phyloP scores from a whole-genome alignment of 2,797 vertebrate species.

The Aplochiton taeniatus region DNA sequence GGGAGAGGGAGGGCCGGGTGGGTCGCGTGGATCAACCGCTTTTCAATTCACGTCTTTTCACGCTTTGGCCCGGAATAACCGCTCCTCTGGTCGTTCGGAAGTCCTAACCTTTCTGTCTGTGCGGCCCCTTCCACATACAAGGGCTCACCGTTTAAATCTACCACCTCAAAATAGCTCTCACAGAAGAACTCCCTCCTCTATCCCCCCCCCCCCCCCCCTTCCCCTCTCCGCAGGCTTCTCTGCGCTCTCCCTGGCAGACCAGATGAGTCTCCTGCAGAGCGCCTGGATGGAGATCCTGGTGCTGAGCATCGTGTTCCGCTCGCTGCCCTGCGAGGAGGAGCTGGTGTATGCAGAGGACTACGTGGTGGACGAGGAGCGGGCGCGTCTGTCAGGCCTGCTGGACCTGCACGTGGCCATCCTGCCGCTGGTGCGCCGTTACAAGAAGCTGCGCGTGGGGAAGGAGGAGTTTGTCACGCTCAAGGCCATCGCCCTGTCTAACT shows the following conservation, averaged over 20 bases:
- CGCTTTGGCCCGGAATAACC: too few relatives aligned
- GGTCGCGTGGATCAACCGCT: conserved; percentile 38
- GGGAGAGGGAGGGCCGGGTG: conserved; percentile 30
- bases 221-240: conserved; percentile 81
- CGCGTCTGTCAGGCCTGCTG: conserved; percentile 84
- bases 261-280: conserved; percentile 95
- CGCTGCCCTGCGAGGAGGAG: conserved; percentile 87
- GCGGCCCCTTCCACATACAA: too few relatives aligned
- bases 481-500: conserved; percentile 81
- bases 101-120: too few relatives aligned
- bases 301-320: conserved; percentile 91
- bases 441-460: conserved; percentile 90
- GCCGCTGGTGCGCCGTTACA: conserved; percentile 87
- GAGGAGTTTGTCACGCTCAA: conserved; percentile 95
- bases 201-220: conserved; percentile 7
- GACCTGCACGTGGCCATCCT: conserved; percentile 89
- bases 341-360: conserved; percentile 92
- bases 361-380: conserved; percentile 89
- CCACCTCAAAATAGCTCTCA: too few relatives aligned
- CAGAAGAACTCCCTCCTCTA: not conserved
- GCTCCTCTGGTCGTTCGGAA: too few relatives aligned
- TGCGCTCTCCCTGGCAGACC: conserved; percentile 88
- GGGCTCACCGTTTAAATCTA: too few relatives aligned
- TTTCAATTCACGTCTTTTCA: not conserved
- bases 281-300: conserved; percentile 97